Evolutionary conservation across 2,113 vertebrate genomes (phyloP).

Genomic region (Choloepus hoffmanni): DNA sequence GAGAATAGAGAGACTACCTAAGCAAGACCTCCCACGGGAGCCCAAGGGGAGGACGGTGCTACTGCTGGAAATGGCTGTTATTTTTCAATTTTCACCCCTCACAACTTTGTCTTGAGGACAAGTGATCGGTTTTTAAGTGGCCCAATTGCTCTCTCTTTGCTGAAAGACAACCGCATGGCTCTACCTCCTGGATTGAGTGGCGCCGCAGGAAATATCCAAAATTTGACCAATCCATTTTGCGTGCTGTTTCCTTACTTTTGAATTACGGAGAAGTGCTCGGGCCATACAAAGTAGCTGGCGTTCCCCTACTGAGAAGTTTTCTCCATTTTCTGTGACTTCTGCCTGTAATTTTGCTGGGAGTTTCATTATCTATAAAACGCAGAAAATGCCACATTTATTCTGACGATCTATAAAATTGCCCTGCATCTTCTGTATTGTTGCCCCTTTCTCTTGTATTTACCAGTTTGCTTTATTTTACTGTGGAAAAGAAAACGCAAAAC

Average conservation of each 20-base stretch:
- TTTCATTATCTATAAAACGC: slow-evolving; percentile 84
- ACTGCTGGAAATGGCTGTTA: slow-evolving; percentile 34
- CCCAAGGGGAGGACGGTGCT: not conserved
- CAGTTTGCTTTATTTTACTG: slow-evolving; percentile 66
- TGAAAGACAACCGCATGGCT: not conserved
- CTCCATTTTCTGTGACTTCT: slow-evolving; percentile 88
- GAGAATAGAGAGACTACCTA: not conserved
- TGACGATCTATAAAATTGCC: slow-evolving; percentile 60
- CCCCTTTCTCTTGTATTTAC: slow-evolving; percentile 33
- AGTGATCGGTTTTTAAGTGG: slow-evolving; percentile 50
- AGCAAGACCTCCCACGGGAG: not conserved
- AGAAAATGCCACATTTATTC: slow-evolving; percentile 51
- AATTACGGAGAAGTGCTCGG: slow-evolving; percentile 89
- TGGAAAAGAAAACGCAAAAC: slow-evolving; percentile 18
- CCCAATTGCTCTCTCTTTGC: slow-evolving; percentile 49
- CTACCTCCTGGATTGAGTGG: not conserved
- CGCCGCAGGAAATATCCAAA: not conserved
- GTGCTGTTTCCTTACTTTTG: slow-evolving; percentile 85
- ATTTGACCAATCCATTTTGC: slow-evolving; percentile 61
- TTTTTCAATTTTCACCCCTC: slow-evolving; percentile 68
- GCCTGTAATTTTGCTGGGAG: slow-evolving; percentile 87
- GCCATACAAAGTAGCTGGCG: slow-evolving; percentile 91
- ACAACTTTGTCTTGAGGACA: slow-evolving; percentile 59
- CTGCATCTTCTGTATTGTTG: not conserved
- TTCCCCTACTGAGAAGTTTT: slow-evolving; percentile 92